Conservation (phyloP, 1,140 invertebrate genomes). For the Cecropterus lyciades region DNA sequence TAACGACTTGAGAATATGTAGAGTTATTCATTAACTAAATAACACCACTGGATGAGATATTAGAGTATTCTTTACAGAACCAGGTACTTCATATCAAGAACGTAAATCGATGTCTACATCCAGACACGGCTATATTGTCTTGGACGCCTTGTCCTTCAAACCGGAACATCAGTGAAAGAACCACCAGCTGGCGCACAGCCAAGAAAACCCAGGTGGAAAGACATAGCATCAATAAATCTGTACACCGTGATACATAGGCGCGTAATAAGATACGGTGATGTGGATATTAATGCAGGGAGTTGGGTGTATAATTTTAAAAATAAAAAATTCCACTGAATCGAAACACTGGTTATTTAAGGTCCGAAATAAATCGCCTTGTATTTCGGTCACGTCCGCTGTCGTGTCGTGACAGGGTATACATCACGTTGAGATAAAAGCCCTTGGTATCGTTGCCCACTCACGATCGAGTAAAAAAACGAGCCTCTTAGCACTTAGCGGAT, state of each 20-base stretch:
- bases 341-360: constrained; percentile 50
- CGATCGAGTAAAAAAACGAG: constrained; percentile 53
- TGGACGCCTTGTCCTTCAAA: constrained; percentile 19
- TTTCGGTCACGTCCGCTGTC: constrained; percentile 74
- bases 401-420: constrained; percentile 76
- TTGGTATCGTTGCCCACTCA: constrained; percentile 61
- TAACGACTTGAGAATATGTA: too few relatives aligned
- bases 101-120: too few relatives aligned
- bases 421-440: constrained; percentile 77
- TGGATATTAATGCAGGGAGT: constrained; percentile 6
- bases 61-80: too few relatives aligned
- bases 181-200: constrained; percentile 17
- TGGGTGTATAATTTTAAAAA: constrained; percentile 26
- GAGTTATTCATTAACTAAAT: too few relatives aligned
- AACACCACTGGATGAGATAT: too few relatives aligned
- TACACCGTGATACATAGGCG: constrained; percentile 13
- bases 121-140: background rate
- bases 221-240: constrained; percentile 6
- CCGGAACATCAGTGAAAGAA: constrained; percentile 4
- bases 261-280: constrained; percentile 3
- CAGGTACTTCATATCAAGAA: too few relatives aligned
- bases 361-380: constrained; percentile 65
- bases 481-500: constrained; percentile 66
- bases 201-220: constrained; percentile 6
- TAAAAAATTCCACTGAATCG: constrained; percentile 24